phyloP scores from a whole-genome alignment of 2,797 vertebrate genomes.

The Tapirus indicus region DNA sequence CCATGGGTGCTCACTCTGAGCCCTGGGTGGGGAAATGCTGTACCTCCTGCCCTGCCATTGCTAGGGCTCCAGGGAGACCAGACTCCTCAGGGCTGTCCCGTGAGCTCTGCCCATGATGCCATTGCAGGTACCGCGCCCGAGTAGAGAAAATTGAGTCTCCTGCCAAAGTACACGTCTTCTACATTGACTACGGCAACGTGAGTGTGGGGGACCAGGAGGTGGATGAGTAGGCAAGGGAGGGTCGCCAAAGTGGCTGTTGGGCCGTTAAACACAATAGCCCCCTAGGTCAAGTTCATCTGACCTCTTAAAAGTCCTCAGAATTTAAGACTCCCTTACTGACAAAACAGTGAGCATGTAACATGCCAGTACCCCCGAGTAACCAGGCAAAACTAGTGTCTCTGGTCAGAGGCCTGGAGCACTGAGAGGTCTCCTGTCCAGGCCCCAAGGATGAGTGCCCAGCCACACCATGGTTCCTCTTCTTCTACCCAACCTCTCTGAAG shows the following conservation, averaged over 20 bases:
- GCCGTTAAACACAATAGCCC: background rate
- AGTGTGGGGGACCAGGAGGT: conserved; percentile 85
- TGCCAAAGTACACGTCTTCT: conserved; percentile 96
- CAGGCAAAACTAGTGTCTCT: background rate
- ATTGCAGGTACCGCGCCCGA: conserved; percentile 96
- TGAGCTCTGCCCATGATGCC: background rate
- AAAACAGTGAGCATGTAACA: background rate
- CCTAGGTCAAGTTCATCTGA: background rate
- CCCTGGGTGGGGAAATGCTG: background rate
- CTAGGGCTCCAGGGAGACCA: background rate
- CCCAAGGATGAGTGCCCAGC: background rate
- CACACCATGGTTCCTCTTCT: background rate
- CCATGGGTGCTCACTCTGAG: background rate
- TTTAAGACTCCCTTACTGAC: background rate
- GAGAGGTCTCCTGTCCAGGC: background rate
- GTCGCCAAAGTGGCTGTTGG: background rate
- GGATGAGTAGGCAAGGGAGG: too few species aligned
- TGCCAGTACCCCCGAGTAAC: background rate
- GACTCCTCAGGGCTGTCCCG: background rate
- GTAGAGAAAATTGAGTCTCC: conserved; percentile 96
- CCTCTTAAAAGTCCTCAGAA: background rate
- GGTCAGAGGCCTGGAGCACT: background rate
- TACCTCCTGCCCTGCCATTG: background rate
- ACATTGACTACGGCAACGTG: conserved; percentile 99
- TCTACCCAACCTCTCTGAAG: background rate